These are phyloP conservation scores for Hirtodrosophila alboralis DNA, from an alignment of 2,888 invertebrate genomes.

Conservation along the genomic window DNA sequence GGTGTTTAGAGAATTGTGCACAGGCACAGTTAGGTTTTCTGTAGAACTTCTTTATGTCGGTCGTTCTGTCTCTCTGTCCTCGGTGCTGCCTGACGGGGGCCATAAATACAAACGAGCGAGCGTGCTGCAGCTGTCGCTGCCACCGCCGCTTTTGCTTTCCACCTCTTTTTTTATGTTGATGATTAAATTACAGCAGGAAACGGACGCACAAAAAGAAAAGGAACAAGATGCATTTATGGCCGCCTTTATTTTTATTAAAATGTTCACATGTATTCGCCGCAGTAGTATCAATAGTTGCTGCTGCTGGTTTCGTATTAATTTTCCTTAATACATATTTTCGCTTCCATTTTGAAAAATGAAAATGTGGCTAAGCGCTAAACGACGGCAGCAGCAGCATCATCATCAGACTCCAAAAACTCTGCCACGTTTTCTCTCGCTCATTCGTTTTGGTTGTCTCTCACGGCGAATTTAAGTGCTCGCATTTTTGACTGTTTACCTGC, in stretches of 20 bases:
- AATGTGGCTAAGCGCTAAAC: constrained; percentile 27
- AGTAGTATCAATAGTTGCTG: not conserved
- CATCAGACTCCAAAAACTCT: constrained; percentile 40
- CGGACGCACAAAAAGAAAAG: constrained; percentile 34
- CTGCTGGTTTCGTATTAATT: constrained; percentile 2
- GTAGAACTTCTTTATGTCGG: constrained; percentile 50
- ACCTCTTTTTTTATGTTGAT: constrained; percentile 51
- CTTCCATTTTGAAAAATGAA: constrained; percentile 50
- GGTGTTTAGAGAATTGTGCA: constrained; percentile 33
- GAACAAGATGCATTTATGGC: constrained; percentile 23
- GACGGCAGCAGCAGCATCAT: constrained; percentile 18
- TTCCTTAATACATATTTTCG: constrained; percentile 28
- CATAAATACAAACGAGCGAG: constrained; percentile 40
- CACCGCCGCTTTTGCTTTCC: constrained; percentile 33
- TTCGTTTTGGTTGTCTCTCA: constrained; percentile 10
- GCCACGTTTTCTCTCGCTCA: constrained; percentile 45
- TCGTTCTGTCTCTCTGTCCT: constrained; percentile 27
- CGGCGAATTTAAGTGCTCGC: constrained; percentile 54
- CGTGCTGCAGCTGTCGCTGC: constrained; percentile 56
- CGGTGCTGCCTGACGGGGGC: constrained; percentile 22
- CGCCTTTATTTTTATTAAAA: constrained; percentile 39
- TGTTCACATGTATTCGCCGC: constrained; percentile 29
- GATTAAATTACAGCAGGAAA: constrained; percentile 62
- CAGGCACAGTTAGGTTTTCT: constrained; percentile 54
- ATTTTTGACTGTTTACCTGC: constrained; percentile 27